Evolutionary conservation across 2,888 invertebrate genomes (phyloP).

Genomic region (Gasteruption jaculator): DNA sequence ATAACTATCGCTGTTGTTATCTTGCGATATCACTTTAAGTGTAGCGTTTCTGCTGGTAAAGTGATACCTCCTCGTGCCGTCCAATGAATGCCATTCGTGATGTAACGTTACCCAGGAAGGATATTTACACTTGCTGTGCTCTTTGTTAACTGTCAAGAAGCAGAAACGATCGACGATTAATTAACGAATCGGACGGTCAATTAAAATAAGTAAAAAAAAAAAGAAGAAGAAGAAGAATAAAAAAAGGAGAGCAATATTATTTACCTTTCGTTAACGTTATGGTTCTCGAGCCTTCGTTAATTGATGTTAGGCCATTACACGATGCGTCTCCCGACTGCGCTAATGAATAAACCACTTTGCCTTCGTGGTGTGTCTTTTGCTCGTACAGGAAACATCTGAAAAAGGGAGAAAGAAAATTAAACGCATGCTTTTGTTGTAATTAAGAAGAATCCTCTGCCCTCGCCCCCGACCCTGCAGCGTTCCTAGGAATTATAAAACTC

Average conservation of each 20-base stretch:
- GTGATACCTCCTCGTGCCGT: constrained; percentile 68
- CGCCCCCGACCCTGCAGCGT: too few relatives aligned
- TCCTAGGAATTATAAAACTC: too few relatives aligned
- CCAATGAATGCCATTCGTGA: constrained; percentile 76
- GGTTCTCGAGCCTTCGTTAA: constrained; percentile 73
- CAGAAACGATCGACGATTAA: too few relatives aligned
- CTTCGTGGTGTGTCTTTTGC: constrained; percentile 46
- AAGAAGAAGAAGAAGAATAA: neutral
- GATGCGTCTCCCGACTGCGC: constrained; percentile 79
- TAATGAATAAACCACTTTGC: constrained; percentile 60
- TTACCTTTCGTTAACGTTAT: constrained; percentile 74
- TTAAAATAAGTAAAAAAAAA: neutral
- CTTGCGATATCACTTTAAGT: constrained; percentile 55
- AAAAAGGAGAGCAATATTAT: constrained; percentile 13
- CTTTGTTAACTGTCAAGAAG: constrained; percentile 62
- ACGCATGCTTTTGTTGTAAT: too few relatives aligned
- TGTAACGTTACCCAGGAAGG: constrained; percentile 75
- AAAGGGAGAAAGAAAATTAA: constrained; percentile 19
- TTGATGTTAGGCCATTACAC: constrained; percentile 71
- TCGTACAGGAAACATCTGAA: constrained; percentile 76
- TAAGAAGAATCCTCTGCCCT: too few relatives aligned
- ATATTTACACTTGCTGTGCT: constrained; percentile 72
- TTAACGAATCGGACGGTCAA: constrained; percentile 12
- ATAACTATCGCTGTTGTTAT: constrained; percentile 33
- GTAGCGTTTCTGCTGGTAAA: constrained; percentile 73